Base-by-base conservation (phyloP, 53 echinoderm and acorn worm species). In the Temnopleurus reevesii region DNA sequence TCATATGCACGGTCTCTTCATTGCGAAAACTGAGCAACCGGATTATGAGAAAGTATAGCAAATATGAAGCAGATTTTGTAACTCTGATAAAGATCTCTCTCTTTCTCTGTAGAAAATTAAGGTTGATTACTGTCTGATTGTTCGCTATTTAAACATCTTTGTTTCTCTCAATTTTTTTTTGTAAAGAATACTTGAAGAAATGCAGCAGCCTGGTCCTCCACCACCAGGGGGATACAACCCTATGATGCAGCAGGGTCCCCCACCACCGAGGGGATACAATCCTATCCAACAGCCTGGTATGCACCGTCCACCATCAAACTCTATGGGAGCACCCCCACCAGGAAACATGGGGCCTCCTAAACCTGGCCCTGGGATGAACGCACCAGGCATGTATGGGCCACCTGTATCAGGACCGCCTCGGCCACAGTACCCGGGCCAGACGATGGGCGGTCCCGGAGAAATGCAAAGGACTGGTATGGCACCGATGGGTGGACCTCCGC, bases 161-260 rank as follows among this genome's bases (percentile, higher is more conserved):
- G 56, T 56, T 55, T 56, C 56, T 24, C 5, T 19, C 24, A 24
- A 4, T 56, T 47, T 53, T 33, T 54, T 43, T 61, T 43, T 77
- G 25, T 60, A 24, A 24, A 65, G 91, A 65, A 83, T 59, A 91
- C 76, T 43, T 82, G 49, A 71, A 53, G 33, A 86, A 63, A 88
- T 91, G 91, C 81, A 90, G 35, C 90, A 93, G 47, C 88, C 89
- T 86, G 89, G 95, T 83, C 89, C 90, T 38, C 91, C 90, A 58
- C 93, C 90, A n/a, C 90, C 91, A 81, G 90, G 93, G 59, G 92
- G 92, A 33, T 90, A 87, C 90, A 91, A 81, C 77, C 89, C 89
- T 54, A 76, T 21, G 56, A 55, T 77, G 55, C 84, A 83, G 27
- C 90, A 90, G 17, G 95, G 93, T 77, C 82, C 65, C 45, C 34